Evolutionary conservation across 2,797 vertebrate genomes (phyloP).

Genomic region (Spondyliosoma cantharus): DNA sequence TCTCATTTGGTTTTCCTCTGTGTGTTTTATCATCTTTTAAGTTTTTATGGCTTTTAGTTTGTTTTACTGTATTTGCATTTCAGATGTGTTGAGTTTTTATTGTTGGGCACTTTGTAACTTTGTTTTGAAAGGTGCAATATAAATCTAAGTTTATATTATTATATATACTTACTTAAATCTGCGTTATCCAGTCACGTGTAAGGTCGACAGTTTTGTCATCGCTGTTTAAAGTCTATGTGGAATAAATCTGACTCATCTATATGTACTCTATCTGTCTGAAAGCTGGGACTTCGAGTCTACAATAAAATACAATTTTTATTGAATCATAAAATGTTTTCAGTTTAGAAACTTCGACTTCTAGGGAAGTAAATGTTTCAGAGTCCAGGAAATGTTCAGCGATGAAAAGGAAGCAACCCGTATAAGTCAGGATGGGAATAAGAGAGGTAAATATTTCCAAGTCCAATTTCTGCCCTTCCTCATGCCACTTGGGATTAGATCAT

Average conservation of each 20-base stretch:
- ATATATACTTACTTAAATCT: no score
- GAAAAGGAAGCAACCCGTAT: conserved; percentile 6
- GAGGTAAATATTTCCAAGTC: neutral
- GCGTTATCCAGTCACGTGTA: neutral
- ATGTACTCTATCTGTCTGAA: no score
- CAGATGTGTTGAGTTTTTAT: no score
- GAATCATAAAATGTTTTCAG: neutral
- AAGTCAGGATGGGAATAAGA: neutral
- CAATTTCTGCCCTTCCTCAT: neutral
- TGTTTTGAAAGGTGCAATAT: no score
- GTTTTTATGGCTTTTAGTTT: no score
- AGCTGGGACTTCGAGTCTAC: neutral
- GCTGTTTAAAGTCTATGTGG: neutral
- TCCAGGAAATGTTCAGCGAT: conserved; percentile 8
- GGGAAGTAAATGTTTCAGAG: conserved; percentile 7
- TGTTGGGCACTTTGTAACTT: no score
- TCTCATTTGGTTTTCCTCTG: no score
- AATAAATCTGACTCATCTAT: neutral
- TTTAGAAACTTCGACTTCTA: no score
- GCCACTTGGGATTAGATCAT: neutral
- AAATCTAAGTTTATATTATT: no score
- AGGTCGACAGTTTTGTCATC: neutral
- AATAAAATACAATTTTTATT: no score
- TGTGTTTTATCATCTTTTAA: no score
- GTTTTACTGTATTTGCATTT: no score